Percentiles rank a stretch among this genome's conserved stretches.
Evolutionary conservation across 2,888 invertebrate species (phyloP).

Genomic region (Ormyrus labotus): DNA sequence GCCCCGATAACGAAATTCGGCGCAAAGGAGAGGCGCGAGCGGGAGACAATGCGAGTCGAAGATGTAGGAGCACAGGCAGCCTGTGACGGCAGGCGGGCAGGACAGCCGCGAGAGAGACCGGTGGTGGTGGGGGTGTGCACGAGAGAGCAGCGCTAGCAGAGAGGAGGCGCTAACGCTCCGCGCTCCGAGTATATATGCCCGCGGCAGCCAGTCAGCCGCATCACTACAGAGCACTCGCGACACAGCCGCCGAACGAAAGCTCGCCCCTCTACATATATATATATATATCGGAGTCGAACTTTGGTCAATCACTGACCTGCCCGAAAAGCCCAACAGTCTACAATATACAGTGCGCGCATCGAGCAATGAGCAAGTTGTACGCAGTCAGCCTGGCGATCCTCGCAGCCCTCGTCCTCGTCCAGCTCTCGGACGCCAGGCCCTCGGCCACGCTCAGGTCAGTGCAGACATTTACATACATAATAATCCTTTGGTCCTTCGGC

Average conservation of each 20-base stretch:
- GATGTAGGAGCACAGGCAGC: too few species aligned
- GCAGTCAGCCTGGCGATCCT: constrained; percentile 34
- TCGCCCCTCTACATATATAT: not conserved
- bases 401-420: constrained; percentile 58
- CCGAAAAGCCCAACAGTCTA: too few species aligned
- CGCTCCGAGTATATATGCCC: constrained; percentile 30
- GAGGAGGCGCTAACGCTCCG: constrained; percentile 7
- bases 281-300: too few species aligned
- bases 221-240: not conserved
- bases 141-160: not conserved
- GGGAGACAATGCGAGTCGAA: too few species aligned
- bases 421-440: constrained; percentile 63
- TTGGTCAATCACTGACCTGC: too few species aligned
- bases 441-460: constrained; percentile 63
- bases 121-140: not conserved
- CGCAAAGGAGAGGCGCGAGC: too few species aligned
- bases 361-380: too few species aligned
- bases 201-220: not conserved
- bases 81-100: not conserved
- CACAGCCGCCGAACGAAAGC: not conserved
- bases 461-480: not conserved
- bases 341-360: too few species aligned
- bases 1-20: too few species aligned
- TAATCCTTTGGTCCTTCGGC: too few species aligned
- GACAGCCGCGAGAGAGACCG: not conserved